phyloP scores from a whole-genome alignment of 1,140 invertebrate species.

The Brachionus rotundiformis region DNA sequence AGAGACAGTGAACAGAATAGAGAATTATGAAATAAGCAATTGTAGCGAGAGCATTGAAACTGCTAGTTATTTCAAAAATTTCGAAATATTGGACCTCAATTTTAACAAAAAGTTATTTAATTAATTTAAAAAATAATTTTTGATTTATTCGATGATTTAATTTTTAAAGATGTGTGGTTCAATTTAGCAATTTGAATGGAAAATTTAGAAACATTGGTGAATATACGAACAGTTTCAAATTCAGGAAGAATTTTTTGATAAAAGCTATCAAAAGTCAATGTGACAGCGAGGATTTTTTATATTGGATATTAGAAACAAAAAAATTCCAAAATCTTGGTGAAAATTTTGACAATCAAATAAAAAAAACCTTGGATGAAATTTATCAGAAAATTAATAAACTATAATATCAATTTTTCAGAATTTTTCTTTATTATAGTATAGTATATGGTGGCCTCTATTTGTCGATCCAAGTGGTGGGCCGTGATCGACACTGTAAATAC shows the following conservation, averaged over 20 bases:
- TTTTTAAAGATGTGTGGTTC: neutral
- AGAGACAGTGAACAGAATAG: neutral
- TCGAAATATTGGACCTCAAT: neutral
- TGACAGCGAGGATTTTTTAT: neutral
- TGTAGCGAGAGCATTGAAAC: neutral
- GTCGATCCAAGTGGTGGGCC: neutral
- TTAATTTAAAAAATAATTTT: neutral
- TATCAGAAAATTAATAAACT: neutral
- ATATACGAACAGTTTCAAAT: neutral
- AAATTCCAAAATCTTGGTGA: neutral
- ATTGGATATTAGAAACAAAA: neutral
- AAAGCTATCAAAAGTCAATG: neutral
- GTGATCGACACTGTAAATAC: neutral
- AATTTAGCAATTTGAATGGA: neutral
- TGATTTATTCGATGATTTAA: too few relatives aligned
- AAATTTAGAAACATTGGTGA: constrained; percentile 26
- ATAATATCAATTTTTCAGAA: neutral
- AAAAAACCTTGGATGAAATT: neutral
- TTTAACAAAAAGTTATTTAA: neutral
- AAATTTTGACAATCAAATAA: neutral
- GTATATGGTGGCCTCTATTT: neutral
- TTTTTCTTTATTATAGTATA: neutral
- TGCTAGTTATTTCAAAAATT: constrained; percentile 39
- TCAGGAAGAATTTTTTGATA: neutral
- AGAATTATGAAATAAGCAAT: neutral